Evolutionary conservation across 2,113 vertebrate species (phyloP).

Genomic region (Colinus virginianus): DNA sequence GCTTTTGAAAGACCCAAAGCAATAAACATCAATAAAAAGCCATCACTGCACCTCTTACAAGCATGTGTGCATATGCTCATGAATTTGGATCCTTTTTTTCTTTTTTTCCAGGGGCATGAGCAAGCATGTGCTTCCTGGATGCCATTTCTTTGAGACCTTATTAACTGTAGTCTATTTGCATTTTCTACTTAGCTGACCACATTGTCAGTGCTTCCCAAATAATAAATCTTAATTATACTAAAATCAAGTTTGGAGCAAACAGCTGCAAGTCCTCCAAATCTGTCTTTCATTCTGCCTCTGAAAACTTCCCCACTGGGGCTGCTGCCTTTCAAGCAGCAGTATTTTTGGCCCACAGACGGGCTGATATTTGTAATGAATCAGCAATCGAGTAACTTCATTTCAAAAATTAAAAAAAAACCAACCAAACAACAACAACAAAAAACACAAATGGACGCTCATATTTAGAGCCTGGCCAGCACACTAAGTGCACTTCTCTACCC

Average conservation of each 20-base stretch:
- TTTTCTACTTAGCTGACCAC: constrained; percentile 5
- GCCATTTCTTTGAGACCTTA: background rate
- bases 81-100: background rate
- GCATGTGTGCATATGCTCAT: background rate
- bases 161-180: background rate
- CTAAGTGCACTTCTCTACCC: background rate
- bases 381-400: constrained; percentile 10
- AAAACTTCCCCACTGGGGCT: background rate
- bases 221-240: constrained; percentile 12
- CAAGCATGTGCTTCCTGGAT: background rate
- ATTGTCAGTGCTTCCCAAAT: background rate
- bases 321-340: constrained; percentile 9
- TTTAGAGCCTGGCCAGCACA: background rate
- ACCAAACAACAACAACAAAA: too few relatives aligned
- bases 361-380: constrained; percentile 11
- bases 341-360: background rate
- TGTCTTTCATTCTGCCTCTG: background rate
- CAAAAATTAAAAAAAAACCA: too few relatives aligned
- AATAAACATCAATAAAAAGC: constrained; percentile 11
- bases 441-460: background rate
- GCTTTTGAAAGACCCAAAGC: constrained; percentile 12
- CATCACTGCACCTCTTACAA: background rate
- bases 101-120: background rate
- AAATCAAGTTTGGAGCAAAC: background rate
- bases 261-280: constrained; percentile 22